Percentiles rank a stretch among this genome's conserved stretches.
Conservation (phyloP, 2,797 vertebrate species). For the Leucoraja ocellata region DNA sequence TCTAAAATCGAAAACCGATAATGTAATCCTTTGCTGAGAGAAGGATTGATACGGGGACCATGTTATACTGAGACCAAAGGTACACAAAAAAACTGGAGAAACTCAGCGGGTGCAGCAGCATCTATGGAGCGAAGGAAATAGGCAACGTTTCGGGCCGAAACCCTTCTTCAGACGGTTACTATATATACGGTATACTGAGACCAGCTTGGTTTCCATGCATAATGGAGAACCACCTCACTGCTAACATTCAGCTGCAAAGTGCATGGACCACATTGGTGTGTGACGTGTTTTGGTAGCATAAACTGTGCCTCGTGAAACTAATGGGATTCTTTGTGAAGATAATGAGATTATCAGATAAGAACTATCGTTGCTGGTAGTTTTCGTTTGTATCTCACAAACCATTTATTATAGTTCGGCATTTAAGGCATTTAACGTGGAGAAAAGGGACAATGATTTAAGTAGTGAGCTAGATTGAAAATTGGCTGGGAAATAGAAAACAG, state of each 20-base stretch:
- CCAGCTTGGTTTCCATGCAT: background rate
- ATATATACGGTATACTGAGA: too few species aligned
- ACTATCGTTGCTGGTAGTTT: background rate
- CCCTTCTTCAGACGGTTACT: too few species aligned
- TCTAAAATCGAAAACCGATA: background rate
- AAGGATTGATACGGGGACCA: background rate
- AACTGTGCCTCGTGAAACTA: background rate
- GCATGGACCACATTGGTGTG: background rate
- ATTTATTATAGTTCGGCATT: background rate
- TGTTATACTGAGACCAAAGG: background rate
- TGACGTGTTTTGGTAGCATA: constrained; percentile 2
- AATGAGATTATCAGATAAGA: background rate
- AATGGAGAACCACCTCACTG: background rate
- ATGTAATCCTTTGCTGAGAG: background rate
- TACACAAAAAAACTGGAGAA: too few species aligned
- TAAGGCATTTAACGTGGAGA: background rate
- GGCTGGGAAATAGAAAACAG: constrained; percentile 7
- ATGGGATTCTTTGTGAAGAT: background rate
- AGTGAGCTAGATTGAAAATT: constrained; percentile 1
- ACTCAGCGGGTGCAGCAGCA: too few species aligned
- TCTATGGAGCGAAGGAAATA: too few species aligned
- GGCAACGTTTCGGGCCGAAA: too few species aligned
- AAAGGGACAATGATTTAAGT: constrained; percentile 12
- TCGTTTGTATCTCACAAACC: background rate
- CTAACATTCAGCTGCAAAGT: background rate